Evolutionary conservation across 1,140 invertebrate genomes (phyloP), one percentile per base, ranked within the genome.

Genomic region (Arion vulgaris): DNA sequence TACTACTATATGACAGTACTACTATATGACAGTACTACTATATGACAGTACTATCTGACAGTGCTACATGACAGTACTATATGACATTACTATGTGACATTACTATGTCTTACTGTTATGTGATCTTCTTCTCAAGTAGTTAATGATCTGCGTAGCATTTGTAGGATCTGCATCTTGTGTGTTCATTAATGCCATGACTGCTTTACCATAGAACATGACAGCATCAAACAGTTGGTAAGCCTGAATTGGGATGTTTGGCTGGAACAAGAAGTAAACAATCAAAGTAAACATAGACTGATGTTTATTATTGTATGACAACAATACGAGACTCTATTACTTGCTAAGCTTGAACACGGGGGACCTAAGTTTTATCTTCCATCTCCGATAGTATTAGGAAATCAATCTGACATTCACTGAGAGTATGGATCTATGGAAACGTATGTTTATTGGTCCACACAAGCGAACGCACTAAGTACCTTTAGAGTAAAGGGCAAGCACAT

Each of bases 71-170:
- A n/a, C n/a, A n/a, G n/a, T n/a, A n/a, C n/a, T n/a, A n/a, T n/a
- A n/a, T n/a, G n/a, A n/a, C n/a, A n/a, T n/a, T n/a, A n/a, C n/a
- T n/a, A n/a, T n/a, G n/a, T 45, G 41, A 45, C 26, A 57, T 2
- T 23, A 57, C 53, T 57, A 23, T 5, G 9, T 57, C 95, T 78
- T 96, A 94, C 89, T 95, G 93, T 82, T 94, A 93, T 86, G 98
- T 92, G 84, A 95, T 92, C 66, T 93, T 92, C 75, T 95, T 92
- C 95, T 93, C 0, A 94, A 94, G 7, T 96, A 96, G 90, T 97
- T 95, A 53, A 94, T 94, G 28, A 94, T 89, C 1, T 86, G 88
- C 2, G 74, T 62, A 5, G 85, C 85, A 68, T 89, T 85, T 0
- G 71, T 28, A 17, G 85, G 71, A 39, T 84, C 79, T 0, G 69